Percentiles rank a stretch among this genome's conserved stretches.
These are phyloP conservation scores for Rhincodon typus DNA, from an alignment of 2,797 vertebrate species.

Conservation along the genomic window DNA sequence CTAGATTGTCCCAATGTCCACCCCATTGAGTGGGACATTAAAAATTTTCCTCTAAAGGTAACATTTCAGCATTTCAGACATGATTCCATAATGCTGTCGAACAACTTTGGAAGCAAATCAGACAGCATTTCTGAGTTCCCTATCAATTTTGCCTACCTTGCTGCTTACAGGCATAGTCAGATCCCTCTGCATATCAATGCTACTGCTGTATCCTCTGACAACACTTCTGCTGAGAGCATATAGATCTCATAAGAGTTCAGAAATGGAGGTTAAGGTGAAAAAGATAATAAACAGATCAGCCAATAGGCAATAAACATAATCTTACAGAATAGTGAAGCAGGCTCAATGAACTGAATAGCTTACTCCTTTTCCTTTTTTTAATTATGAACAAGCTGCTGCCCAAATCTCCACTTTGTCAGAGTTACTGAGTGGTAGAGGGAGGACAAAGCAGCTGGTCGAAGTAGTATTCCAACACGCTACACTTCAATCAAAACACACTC, in stretches of 20 bases:
- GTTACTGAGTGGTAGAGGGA: background rate
- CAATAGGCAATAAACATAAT: too few species aligned
- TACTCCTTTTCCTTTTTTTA: background rate
- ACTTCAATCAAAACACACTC: background rate
- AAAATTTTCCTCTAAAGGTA: background rate
- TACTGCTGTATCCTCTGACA: too few species aligned
- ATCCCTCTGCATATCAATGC: too few species aligned
- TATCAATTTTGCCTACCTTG: background rate
- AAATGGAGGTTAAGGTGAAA: background rate
- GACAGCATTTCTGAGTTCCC: background rate
- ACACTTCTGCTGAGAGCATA: too few species aligned
- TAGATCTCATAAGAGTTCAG: background rate
- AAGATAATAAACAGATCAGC: background rate
- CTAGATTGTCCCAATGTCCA: background rate
- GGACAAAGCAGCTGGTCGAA: background rate
- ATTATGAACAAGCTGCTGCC: too few species aligned
- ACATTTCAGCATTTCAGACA: background rate
- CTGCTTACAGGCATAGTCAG: background rate
- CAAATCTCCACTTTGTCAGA: too few species aligned
- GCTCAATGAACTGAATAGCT: background rate
- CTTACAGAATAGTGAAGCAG: background rate
- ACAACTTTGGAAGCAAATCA: background rate
- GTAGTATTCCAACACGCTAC: background rate
- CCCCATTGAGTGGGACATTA: background rate
- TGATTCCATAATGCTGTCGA: too few species aligned